Percentiles rank a stretch among this genome's conserved stretches.
phyloP scores from a whole-genome alignment of 2,113 vertebrate species.

The Myotis yumanensis region DNA sequence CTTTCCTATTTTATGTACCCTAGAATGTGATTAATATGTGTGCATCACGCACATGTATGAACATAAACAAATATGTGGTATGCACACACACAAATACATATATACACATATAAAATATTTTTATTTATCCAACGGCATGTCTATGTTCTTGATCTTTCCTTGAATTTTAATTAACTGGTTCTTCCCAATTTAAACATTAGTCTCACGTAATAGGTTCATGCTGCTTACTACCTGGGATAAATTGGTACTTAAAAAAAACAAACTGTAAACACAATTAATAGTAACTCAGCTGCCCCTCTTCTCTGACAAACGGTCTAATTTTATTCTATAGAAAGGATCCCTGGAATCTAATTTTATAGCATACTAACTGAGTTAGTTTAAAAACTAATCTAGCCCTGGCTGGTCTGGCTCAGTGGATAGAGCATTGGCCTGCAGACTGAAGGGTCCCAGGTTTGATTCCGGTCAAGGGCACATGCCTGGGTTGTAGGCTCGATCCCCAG shows the following conservation, averaged over 20 bases:
- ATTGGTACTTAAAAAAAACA: neutral
- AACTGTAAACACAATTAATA: neutral
- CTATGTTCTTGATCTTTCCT: neutral
- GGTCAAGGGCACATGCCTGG: too few relatives aligned
- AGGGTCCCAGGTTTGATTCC: too few relatives aligned
- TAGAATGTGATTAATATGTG: neutral
- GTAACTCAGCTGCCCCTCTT: neutral
- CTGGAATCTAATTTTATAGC: neutral
- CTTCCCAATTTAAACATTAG: conserved; percentile 59
- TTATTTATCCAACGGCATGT: neutral
- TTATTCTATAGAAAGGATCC: neutral
- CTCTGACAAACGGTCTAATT: neutral
- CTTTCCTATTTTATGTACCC: conserved; percentile 52
- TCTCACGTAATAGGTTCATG: conserved; percentile 22
- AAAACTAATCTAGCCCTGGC: neutral
- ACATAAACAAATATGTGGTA: neutral
- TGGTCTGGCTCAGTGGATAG: too few relatives aligned
- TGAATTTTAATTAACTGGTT: conserved; percentile 53
- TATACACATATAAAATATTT: neutral
- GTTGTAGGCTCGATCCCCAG: too few relatives aligned
- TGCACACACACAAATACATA: neutral
- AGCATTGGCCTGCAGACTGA: too few relatives aligned
- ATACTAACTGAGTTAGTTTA: neutral
- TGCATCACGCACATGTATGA: neutral
- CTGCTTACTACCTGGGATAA: neutral